Percentiles rank a stretch among this genome's conserved stretches.
Evolutionary conservation across 2,797 vertebrate species (phyloP).

Genomic region (Pipistrellus pygmaeus): DNA sequence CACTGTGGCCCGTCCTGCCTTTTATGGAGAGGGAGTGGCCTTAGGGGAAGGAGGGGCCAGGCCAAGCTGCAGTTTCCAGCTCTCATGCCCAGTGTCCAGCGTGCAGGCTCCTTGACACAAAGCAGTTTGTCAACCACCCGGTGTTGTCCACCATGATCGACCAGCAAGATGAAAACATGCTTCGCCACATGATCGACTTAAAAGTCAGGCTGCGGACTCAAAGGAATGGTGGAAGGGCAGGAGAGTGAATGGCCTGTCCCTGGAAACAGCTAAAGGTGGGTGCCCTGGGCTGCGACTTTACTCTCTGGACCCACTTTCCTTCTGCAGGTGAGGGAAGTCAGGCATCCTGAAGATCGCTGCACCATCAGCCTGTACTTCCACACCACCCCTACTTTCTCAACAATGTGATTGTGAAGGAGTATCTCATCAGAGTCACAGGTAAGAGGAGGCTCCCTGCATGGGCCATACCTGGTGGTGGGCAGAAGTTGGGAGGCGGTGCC

Average conservation of each 20-base stretch:
- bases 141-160: constrained; percentile 93
- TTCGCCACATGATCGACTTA: constrained; percentile 94
- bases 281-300: too few relatives aligned
- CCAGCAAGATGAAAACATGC: constrained; percentile 93
- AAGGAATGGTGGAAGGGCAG: not conserved
- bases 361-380: constrained; percentile 92
- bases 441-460: too few relatives aligned
- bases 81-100: too few relatives aligned
- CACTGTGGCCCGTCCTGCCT: not conserved
- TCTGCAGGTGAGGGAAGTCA: constrained; percentile 90
- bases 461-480: too few relatives aligned
- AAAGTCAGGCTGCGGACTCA: not conserved
- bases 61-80: too few relatives aligned
- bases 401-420: constrained; percentile 93
- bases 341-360: constrained; percentile 87
- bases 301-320: not conserved
- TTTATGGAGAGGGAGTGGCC: not conserved
- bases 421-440: too few relatives aligned
- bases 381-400: constrained; percentile 94
- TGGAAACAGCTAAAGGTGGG: too few relatives aligned
- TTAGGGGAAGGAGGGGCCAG: not conserved
- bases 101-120: not conserved
- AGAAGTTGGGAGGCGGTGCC: too few relatives aligned
- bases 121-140: constrained; percentile 92
- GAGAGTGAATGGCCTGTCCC: too few relatives aligned